Evolutionary conservation across 35 echinoderm and acorn worm genomes (phyloP), one percentile per base, ranked within the genome.

Genomic region (Strongylocentrotus purpuratus): DNA sequence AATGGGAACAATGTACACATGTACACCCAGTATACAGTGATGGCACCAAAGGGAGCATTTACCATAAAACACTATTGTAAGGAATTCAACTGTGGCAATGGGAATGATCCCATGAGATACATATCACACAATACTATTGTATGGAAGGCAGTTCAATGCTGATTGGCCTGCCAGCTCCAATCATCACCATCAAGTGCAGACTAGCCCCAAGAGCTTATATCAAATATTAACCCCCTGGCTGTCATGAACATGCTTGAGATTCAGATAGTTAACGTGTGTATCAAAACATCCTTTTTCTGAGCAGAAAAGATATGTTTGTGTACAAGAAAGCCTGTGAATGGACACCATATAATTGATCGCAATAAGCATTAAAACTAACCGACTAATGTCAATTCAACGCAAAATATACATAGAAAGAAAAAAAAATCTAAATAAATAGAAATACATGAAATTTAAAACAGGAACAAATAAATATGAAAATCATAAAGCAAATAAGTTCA

Each of bases 131-230:
- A 78, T 7, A n/a, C 65, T 78, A 78, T 78, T 78, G 65, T 78
- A 78, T 28, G 28, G 65, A 78, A 78, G 65, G 65, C 65, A 78
- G 65, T 78, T 59, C 65, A 78, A 78, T 78, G 8, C 65, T 78
- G 65, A 78, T 78, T 78, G 65, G 65, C 65, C 65, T 78, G 65
- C 65, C 65, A 78, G 65, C 65, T 78, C 65, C 65, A 78, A 78
- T 78, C 65, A 78, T 78, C 28, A 8, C 20, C 65, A 78, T 78
- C 65, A 78, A 78, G 25, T 28, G 7, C 65, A 78, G 65, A 4
- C 22, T 78, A 78, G 65, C 65, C 65, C 65, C 65, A n/a, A 78
- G 65, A 78, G 65, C 65, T 55, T 4, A 78, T 78, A 78, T 78
- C 25, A 78, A 78, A 78, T n/a, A 78, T 78, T 78, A 78, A 78